Conservation (phyloP, 1,140 invertebrate species). For the Pogonomyrmex californicus region DNA sequence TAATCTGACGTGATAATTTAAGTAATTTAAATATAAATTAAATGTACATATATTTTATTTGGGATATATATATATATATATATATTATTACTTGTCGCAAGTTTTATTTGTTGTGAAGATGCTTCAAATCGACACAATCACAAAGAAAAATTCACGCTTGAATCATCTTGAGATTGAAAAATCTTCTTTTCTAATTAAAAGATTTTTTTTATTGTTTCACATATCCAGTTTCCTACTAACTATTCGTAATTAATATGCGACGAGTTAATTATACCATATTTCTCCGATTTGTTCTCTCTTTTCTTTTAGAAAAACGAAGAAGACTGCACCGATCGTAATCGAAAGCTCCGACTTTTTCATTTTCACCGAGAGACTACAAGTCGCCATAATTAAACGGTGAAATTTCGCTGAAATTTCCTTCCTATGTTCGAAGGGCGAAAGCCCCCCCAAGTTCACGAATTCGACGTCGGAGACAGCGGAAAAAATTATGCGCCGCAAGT, state of each 20-base stretch:
- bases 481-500: conserved; percentile 54
- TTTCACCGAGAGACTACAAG: conserved; percentile 22
- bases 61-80: background rate
- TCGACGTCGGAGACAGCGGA: conserved; percentile 37
- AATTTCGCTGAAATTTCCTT: conserved; percentile 42
- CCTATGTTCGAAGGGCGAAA: conserved; percentile 24
- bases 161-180: background rate
- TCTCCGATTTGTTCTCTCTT: background rate
- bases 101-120: background rate
- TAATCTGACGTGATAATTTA: background rate
- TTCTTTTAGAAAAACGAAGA: background rate
- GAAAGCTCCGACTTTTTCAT: conserved; percentile 31
- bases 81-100: background rate
- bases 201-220: background rate
- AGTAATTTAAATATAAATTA: background rate
- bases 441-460: background rate
- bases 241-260: conserved; percentile 24
- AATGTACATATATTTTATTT: background rate
- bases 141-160: background rate
- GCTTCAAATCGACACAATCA: background rate
- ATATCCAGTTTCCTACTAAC: background rate
- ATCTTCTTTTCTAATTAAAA: background rate
- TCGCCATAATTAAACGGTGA: conserved; percentile 47
- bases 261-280: conserved; percentile 4
- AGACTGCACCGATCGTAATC: conserved; percentile 31